Percentiles rank a stretch among this genome's conserved stretches.
Evolutionary conservation across 2,797 vertebrate species (phyloP).

Genomic region (Notamacropus eugenii): DNA sequence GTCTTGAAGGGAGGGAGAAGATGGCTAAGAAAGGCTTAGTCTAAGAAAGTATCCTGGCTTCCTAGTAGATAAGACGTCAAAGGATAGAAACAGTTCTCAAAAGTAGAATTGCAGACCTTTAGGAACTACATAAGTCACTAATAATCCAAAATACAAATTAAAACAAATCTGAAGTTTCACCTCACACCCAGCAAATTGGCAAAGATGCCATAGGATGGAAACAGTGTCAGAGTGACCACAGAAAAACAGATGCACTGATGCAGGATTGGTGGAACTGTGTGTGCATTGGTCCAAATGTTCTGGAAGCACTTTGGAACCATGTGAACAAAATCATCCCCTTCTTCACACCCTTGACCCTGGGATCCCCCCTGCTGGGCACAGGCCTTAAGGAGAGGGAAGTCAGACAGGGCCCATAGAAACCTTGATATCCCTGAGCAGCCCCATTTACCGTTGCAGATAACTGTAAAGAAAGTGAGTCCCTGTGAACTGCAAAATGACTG

Average conservation of each 20-base stretch:
- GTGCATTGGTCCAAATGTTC: not conserved
- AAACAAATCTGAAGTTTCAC: not conserved
- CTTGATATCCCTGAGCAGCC: not conserved
- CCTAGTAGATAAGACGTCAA: not conserved
- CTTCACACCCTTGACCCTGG: not conserved
- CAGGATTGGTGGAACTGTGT: not conserved
- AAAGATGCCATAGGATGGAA: not conserved
- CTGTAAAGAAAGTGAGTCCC: not conserved
- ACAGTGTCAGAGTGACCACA: not conserved
- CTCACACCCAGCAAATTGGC: not conserved
- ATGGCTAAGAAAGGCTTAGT: not conserved
- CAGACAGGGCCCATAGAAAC: not conserved
- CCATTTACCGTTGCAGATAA: not conserved
- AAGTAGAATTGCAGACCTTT: not conserved
- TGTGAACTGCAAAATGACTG: not conserved
- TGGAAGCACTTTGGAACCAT: not conserved
- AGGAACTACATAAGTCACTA: not conserved
- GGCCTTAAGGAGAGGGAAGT: not conserved
- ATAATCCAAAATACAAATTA: not conserved
- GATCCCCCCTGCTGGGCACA: not conserved
- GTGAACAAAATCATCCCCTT: not conserved
- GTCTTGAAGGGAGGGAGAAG: not conserved
- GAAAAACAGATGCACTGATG: not conserved
- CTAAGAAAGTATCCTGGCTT: not conserved
- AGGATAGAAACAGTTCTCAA: not conserved